Base-by-base conservation (phyloP, 1,140 invertebrate genomes). In the Venturia canescens region DNA sequence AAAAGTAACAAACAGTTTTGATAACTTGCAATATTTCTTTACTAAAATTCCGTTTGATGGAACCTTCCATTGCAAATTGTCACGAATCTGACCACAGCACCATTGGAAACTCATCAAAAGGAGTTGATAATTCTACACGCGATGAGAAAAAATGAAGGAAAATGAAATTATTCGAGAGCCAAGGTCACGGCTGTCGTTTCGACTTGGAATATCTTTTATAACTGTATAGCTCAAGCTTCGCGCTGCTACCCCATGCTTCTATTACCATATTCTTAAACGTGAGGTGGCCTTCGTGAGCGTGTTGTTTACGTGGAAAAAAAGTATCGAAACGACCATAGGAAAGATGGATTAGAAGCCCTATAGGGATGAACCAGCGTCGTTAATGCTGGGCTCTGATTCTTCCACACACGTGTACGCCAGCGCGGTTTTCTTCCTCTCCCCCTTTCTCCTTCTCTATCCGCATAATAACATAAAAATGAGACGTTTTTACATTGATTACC, bases 321-420 rank as follows among this genome's bases (percentile, higher is more conserved):
- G 78, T 27, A 60, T 76, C 48, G 48, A 60, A 60, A 76, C 50
- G 48, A 76, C 72, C 72, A 53, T 76, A 76, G 72, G 29, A 60
- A 76, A 70, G 71, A 81, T 67, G 82, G 84, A 86, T 86, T 86
- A 86, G 85, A 86, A 86, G 85, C 85, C 85, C 69, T 70, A 63
- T 26, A 81, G 63, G 81, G 80, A 84, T 80, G 57, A 83, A 81
- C 82, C 57, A 72, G 38, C 70, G 79, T 63, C 44, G 50, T 78
- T 78, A 78, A 34, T 38, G 16, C 21, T 63, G 15, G 50, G 7
- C 50, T 29, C 16, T 76, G 16, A 76, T 76, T 60, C 72, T 53
- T 31, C 63, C 79, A 50, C 74, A 48, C 79, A 79, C 63, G 76
- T 82, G 80, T 81, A 38, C 29, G 34, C 63, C 1, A 34, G 5